These are phyloP conservation scores for Odontophorus gujanensis DNA, from an alignment of 2,113 vertebrate genomes.

Conservation along the genomic window DNA sequence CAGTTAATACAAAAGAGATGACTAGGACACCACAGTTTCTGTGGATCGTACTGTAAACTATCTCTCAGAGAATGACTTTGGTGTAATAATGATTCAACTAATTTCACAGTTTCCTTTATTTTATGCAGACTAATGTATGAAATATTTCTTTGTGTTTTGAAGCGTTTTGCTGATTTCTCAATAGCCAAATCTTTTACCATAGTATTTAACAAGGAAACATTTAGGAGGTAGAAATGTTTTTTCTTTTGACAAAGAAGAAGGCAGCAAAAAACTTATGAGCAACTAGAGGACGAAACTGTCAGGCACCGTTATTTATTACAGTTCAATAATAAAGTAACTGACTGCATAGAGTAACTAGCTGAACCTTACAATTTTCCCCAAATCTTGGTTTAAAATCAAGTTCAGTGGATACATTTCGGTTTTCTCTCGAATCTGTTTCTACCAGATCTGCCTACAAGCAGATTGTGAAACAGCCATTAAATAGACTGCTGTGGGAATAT, in stretches of 20 bases:
- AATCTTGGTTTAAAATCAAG: neutral
- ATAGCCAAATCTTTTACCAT: neutral
- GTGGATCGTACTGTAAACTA: neutral
- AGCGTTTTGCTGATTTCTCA: neutral
- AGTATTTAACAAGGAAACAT: neutral
- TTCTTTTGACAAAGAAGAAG: neutral
- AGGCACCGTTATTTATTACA: neutral
- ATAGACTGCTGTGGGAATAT: neutral
- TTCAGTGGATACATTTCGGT: neutral
- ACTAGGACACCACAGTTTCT: neutral
- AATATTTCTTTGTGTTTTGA: neutral
- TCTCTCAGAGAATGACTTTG: neutral
- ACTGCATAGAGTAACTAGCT: neutral
- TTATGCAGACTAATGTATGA: neutral
- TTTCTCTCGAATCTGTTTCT: neutral
- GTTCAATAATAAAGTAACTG: neutral
- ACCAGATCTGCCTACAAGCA: neutral
- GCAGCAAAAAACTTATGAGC: neutral
- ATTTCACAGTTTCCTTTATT: neutral
- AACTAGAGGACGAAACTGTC: neutral
- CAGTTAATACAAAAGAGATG: neutral
- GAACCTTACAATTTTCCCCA: neutral
- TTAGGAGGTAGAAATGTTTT: neutral
- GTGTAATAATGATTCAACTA: neutral
- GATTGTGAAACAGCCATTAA: neutral